Conservation (phyloP, 2,113 vertebrate genomes). For the Malurus alboscapulatus region DNA sequence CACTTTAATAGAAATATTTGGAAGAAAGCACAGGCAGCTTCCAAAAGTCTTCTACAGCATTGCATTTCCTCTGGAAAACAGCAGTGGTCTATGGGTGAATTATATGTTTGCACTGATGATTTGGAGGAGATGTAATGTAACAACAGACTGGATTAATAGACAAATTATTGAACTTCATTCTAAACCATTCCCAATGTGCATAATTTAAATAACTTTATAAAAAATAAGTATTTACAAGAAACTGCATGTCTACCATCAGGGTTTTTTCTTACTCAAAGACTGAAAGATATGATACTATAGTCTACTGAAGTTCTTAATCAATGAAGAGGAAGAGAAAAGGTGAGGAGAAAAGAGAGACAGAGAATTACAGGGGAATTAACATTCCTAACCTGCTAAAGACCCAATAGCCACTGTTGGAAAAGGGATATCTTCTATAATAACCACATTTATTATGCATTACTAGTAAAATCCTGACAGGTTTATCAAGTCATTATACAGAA, state of each 20-base stretch:
- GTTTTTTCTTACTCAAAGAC: background rate
- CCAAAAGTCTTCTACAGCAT: background rate
- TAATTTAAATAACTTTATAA: background rate
- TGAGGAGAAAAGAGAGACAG: constrained; percentile 20
- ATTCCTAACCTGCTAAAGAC: constrained; percentile 62
- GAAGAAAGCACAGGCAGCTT: background rate
- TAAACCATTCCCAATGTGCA: fast-evolving
- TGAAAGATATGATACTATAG: background rate
- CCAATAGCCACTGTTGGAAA: constrained; percentile 38
- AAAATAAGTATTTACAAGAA: background rate
- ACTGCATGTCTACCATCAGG: background rate
- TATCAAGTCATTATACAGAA: constrained; percentile 60
- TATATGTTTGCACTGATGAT: background rate
- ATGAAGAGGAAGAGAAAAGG: constrained; percentile 20
- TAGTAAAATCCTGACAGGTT: constrained; percentile 60
- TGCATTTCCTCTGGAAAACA: background rate
- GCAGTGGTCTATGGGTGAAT: background rate
- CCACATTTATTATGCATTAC: constrained; percentile 62
- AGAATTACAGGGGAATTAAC: constrained; percentile 58
- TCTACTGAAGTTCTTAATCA: constrained; percentile 11
- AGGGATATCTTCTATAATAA: constrained; percentile 56
- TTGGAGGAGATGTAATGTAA: background rate
- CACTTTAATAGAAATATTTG: background rate
- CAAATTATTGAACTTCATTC: background rate
- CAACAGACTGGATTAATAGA: background rate